Base-by-base conservation (phyloP, 2,888 invertebrate genomes). In the Dexiosoma caninum region DNA sequence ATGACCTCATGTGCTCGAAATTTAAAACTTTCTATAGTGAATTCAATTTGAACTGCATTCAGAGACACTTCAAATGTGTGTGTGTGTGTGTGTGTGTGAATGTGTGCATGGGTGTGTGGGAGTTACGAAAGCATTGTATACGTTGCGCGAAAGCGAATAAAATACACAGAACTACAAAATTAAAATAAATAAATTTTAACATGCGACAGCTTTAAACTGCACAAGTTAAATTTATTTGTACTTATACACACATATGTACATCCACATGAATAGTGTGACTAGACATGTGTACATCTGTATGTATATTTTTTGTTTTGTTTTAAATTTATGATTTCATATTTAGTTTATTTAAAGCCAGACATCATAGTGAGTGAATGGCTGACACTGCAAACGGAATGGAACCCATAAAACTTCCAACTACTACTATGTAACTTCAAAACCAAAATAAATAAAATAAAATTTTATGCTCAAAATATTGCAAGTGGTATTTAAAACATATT, bases 1-100 rank as follows among this genome's bases (percentile, higher is more conserved):
- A 60, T 19, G 42, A 12, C 60, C 16, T 53, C 16, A 42, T 78
- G 27, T 51, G 37, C 21, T 16, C 23, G 78, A 71, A 78, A 78
- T 59, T n/a, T 53, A 59, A 78, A 72, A 71, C 71, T 14, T 51
- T 23, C 55, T 51, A 42, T 14, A 27, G n/a, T 55, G 14, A 30
- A 14, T 30, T 14, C n/a, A 46, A 6, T 46, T 23, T 23, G 2
- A 46, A 46, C 12, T 23, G 23, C 49, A 49, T 49, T 10, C 10
- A 10, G 32, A 53, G 16, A 32, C 30, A 32, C 10, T 53, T 0
- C 1, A 49, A 49, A 49, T 27, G n/a, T 14, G 49, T 53, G 51
- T 62, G n/a, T 14, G 49, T 53, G 60, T 71, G 51, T 51, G 72
- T 19, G 62, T 40, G n/a, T n/a, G n/a, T n/a, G n/a, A n/a, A n/a